These are phyloP conservation scores for Drosophila truncata DNA, from an alignment of 1,140 invertebrate genomes.

Conservation along the genomic window DNA sequence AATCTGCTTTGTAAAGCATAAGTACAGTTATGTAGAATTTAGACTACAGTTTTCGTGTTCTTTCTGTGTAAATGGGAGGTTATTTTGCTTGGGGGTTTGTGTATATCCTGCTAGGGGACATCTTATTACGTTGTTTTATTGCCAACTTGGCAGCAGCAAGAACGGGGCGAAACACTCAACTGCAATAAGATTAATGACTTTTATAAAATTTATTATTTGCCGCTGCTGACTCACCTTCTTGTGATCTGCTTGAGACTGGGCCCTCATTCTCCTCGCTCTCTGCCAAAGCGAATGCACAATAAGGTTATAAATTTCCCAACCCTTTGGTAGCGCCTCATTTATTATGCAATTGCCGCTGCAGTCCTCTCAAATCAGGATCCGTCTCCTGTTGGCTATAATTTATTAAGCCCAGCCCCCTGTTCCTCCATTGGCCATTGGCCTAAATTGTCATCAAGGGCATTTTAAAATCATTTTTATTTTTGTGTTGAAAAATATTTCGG, in stretches of 20 bases:
- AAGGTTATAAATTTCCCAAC: constrained; percentile 72
- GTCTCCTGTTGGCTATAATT: constrained; percentile 53
- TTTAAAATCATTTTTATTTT: constrained; percentile 59
- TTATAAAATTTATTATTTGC: constrained; percentile 83
- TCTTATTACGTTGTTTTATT: constrained; percentile 83
- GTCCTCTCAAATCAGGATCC: constrained; percentile 36
- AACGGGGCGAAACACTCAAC: constrained; percentile 43
- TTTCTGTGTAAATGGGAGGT: background rate
- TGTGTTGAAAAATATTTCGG: constrained; percentile 52
- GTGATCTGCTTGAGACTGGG: constrained; percentile 26
- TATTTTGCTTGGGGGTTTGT: background rate
- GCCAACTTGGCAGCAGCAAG: constrained; percentile 63
- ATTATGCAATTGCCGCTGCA: constrained; percentile 75
- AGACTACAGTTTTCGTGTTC: background rate
- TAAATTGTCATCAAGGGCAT: constrained; percentile 74
- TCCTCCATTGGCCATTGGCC: constrained; percentile 50
- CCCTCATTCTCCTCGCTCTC: background rate
- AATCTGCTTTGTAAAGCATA: background rate
- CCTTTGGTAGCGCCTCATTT: constrained; percentile 68
- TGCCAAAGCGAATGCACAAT: constrained; percentile 66
- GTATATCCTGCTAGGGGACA: constrained; percentile 41
- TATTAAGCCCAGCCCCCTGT: constrained; percentile 46
- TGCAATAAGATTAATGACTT: constrained; percentile 80
- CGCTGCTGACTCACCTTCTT: constrained; percentile 62
- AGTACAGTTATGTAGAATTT: background rate